Base-by-base conservation (phyloP, 2,888 invertebrate species). In the Sinotaia quadrata region DNA sequence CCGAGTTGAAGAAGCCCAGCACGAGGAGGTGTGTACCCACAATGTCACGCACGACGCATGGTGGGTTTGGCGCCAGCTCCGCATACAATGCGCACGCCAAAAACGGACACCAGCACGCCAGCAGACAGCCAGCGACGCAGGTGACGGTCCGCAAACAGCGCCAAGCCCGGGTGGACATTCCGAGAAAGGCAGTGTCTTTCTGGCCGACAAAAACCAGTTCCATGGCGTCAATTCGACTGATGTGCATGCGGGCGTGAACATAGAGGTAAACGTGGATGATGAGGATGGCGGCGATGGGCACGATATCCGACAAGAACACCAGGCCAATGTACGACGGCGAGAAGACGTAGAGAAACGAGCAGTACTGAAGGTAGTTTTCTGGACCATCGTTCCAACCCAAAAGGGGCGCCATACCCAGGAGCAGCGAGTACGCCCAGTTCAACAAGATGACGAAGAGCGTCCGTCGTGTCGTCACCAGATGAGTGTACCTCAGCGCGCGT, bases 1-100 rank as follows among this genome's bases (percentile, higher is more conserved):
- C 80, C 8, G 83, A 84, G 71, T 84, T 84, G 4, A 80, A 78
- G 62, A 79, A 81, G 2, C 83, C 83, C 27, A 84, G 72, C n/a
- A 80, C 67, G 37, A 82, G 66, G 12, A 82, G 63, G 73, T 82
- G 76, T 0, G 82, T 81, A 27, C 82, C 80, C 21, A 79, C 72
- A 18, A 81, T 69, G 27, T 78, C 78, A 41, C 79, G 77, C 8
- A 82, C 66, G 29, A 61, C 63, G 37, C 82, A 82, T 8, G 69
- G 62, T 15, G 68, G 51, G 10, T 71, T 51, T 8, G 65, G 59
- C 4, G 60, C 56, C n/a, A 74, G 57, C 4, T 78, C 58, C 60
- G 78, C 75, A 10, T 75, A 69, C 4, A 78, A 31, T 7, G 82
- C 74, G 29, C 76, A 63, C 24, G 78, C 44, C 12, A 81, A 34